phyloP scores from a whole-genome alignment of 2,888 invertebrate species.

The Tachina lurida region DNA sequence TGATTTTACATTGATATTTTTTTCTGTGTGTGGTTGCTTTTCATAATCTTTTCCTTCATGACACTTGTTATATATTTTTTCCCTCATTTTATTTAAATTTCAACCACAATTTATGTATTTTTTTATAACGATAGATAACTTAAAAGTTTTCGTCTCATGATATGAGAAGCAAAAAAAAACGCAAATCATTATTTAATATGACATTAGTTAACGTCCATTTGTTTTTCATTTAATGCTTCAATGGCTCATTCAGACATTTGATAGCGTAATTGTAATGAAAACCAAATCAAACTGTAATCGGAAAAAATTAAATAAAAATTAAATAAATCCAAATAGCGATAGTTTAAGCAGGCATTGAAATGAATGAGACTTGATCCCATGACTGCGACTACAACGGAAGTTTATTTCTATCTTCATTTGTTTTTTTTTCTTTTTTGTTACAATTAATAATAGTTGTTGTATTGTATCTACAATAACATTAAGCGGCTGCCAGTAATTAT shows the following conservation, averaged over 20 bases:
- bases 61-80: not conserved
- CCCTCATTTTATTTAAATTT: not conserved
- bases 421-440: conserved; percentile 7
- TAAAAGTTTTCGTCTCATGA: not conserved
- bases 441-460: conserved; percentile 27
- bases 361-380: conserved; percentile 45
- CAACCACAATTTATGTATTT: not conserved
- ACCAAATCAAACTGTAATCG: conserved; percentile 38
- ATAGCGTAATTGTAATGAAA: conserved; percentile 54
- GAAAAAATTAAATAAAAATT: conserved; percentile 8
- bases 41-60: too few species aligned
- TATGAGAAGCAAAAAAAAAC: not conserved
- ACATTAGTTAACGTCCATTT: conserved; percentile 64
- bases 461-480: conserved; percentile 40
- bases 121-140: not conserved
- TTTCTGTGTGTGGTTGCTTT: too few species aligned
- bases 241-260: conserved; percentile 57
- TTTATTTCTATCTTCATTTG: conserved; percentile 16
- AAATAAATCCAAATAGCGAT: conserved; percentile 34
- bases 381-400: conserved; percentile 51
- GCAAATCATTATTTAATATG: conserved; percentile 44
- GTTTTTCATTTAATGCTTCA: conserved; percentile 63
- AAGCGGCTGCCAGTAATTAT: conserved; percentile 39
- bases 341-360: conserved; percentile 65
- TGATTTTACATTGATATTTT: too few species aligned